A percentile compares a stretch with the other conserved stretches of the same genome.
Evolutionary conservation across 2,113 vertebrate genomes (phyloP).

Genomic region (Muntiacus reevesi): DNA sequence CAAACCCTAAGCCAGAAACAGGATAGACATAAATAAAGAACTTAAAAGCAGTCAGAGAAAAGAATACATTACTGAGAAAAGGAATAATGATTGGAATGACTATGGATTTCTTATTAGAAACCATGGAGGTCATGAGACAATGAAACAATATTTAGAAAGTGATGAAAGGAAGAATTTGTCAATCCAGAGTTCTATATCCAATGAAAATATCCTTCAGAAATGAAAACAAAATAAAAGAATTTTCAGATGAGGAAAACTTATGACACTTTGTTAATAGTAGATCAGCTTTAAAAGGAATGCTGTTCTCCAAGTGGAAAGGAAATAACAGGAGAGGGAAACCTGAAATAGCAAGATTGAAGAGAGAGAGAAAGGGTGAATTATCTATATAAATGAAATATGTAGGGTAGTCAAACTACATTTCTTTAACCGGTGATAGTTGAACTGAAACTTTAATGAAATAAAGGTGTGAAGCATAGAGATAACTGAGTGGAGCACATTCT

Average conservation of each 20-base stretch:
- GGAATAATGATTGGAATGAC: background rate
- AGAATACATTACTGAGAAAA: background rate
- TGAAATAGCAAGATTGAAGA: background rate
- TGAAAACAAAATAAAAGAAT: background rate
- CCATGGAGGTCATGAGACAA: background rate
- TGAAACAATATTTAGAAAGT: background rate
- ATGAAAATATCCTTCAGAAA: background rate
- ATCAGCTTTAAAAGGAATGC: background rate
- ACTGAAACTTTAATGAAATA: background rate
- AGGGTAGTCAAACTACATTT: background rate
- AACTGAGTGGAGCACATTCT: background rate
- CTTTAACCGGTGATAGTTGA: background rate
- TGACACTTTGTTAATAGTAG: background rate
- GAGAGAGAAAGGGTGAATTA: background rate
- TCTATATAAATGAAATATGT: background rate
- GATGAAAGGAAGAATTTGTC: background rate
- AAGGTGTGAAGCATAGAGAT: background rate
- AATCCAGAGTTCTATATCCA: background rate
- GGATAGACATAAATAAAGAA: background rate
- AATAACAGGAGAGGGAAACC: background rate
- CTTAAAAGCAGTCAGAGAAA: background rate
- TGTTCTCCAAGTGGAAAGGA: background rate
- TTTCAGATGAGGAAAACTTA: background rate
- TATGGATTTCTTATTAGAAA: background rate
- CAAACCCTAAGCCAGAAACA: background rate